Evolutionary conservation across 2,113 vertebrate species (phyloP).

Genomic region (Carassius carassius): DNA sequence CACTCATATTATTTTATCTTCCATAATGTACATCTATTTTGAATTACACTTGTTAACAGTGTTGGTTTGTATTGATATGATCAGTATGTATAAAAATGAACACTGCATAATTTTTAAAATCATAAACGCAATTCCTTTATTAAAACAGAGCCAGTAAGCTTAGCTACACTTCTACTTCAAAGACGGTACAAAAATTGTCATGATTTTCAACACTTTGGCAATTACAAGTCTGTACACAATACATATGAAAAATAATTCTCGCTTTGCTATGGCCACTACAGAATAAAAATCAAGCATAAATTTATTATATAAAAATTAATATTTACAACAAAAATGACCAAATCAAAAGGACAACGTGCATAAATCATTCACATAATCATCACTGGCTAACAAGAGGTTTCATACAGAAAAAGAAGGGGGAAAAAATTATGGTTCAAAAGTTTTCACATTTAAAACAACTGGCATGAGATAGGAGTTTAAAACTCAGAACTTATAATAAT

Average conservation of each 20-base stretch:
- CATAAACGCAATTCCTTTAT: slow-evolving; percentile 51
- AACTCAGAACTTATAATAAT: neutral
- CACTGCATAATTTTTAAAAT: slow-evolving; percentile 22
- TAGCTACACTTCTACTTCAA: slow-evolving; percentile 45
- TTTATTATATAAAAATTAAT: slow-evolving; percentile 25
- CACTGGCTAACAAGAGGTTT: slow-evolving; percentile 2
- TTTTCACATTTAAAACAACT: neutral
- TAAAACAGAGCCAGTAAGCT: slow-evolving; percentile 32
- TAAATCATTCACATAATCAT: slow-evolving; percentile 5
- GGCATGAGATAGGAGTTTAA: neutral
- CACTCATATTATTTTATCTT: neutral
- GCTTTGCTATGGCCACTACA: slow-evolving; percentile 24
- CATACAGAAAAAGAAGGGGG: neutral
- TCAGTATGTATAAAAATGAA: neutral
- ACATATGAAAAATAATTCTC: slow-evolving; percentile 30
- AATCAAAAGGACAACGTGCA: neutral
- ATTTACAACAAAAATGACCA: slow-evolving; percentile 18
- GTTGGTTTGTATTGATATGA: neutral
- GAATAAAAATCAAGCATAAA: slow-evolving; percentile 32
- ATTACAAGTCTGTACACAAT: slow-evolving; percentile 51
- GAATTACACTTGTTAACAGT: no score
- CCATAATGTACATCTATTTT: neutral
- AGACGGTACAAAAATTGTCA: slow-evolving; percentile 43
- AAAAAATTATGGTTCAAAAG: neutral
- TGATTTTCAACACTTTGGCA: slow-evolving; percentile 36